phyloP scores from a whole-genome alignment of 2,888 invertebrate species.

The Allacma fusca region DNA sequence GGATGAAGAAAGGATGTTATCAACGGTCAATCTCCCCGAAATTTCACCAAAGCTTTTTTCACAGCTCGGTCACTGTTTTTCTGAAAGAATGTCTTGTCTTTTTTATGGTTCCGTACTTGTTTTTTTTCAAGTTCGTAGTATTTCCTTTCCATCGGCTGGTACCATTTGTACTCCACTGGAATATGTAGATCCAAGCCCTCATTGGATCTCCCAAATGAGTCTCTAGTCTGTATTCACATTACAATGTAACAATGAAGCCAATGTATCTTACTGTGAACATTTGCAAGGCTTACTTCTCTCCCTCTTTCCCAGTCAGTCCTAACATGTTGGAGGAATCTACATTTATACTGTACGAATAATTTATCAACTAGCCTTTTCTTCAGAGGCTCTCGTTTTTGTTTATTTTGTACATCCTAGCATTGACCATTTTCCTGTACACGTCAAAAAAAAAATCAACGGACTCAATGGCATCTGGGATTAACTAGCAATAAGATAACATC shows the following conservation, averaged over 20 bases:
- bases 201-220: too few relatives aligned
- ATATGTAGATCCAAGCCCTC: too few relatives aligned
- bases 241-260: not conserved
- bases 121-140: not conserved
- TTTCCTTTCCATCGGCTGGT: conserved; percentile 2
- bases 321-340: too few relatives aligned
- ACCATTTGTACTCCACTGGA: not conserved
- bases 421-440: not conserved
- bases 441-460: not conserved
- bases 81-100: not conserved
- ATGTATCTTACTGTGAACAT: not conserved
- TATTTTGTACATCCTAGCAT: not conserved
- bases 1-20: not conserved
- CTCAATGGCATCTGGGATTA: not conserved
- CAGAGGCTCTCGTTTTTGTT: not conserved
- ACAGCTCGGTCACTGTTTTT: conserved; percentile 23
- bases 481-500: not conserved
- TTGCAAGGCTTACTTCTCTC: not conserved
- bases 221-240: not conserved
- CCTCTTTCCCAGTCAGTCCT: not conserved
- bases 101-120: not conserved
- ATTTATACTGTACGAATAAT: too few relatives aligned
- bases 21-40: conserved; percentile 41
- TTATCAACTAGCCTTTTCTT: too few relatives aligned
- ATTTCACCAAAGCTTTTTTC: conserved; percentile 27